phyloP scores from a whole-genome alignment of 2,113 vertebrate genomes.

The Coregonus clupeaformis region DNA sequence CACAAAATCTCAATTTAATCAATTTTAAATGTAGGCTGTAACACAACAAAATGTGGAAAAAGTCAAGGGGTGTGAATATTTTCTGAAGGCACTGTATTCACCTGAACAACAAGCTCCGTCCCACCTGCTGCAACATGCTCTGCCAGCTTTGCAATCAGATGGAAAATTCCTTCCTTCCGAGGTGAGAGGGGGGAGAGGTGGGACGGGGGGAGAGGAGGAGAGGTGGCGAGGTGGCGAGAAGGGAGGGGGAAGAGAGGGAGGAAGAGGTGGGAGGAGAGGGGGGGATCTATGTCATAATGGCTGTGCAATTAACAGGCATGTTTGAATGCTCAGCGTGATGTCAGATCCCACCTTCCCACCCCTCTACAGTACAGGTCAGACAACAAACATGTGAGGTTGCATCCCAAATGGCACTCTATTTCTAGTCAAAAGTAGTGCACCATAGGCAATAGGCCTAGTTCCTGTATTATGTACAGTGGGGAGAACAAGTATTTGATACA shows the following conservation, averaged over 20 bases:
- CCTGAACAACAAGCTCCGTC: conserved; percentile 54
- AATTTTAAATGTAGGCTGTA: no score
- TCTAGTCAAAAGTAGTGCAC: no score
- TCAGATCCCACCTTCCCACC: conserved; percentile 2
- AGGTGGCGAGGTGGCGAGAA: no score
- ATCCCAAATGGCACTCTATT: not conserved
- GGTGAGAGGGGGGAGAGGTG: conserved; percentile 23
- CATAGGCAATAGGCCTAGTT: no score
- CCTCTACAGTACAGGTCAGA: conserved; percentile 24
- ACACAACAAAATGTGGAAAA: no score
- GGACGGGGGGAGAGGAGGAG: conserved; percentile 31
- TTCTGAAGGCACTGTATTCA: conserved; percentile 45
- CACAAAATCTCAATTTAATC: no score
- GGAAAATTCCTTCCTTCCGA: conserved; percentile 64
- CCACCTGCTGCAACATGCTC: conserved; percentile 70
- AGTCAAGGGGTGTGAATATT: no score
- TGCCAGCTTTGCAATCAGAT: conserved; percentile 45
- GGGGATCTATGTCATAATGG: not conserved
- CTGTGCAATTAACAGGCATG: conserved; percentile 20
- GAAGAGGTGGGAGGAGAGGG: conserved; percentile 14
- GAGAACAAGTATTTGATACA: no score
- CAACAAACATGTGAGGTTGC: conserved; percentile 31
- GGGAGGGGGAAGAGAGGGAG: conserved; percentile 7
- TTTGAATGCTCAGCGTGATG: conserved; percentile 34
- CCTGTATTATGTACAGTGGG: no score